These are phyloP conservation scores for Callorhinus ursinus DNA, from an alignment of 2,113 vertebrate species.

Conservation along the genomic window DNA sequence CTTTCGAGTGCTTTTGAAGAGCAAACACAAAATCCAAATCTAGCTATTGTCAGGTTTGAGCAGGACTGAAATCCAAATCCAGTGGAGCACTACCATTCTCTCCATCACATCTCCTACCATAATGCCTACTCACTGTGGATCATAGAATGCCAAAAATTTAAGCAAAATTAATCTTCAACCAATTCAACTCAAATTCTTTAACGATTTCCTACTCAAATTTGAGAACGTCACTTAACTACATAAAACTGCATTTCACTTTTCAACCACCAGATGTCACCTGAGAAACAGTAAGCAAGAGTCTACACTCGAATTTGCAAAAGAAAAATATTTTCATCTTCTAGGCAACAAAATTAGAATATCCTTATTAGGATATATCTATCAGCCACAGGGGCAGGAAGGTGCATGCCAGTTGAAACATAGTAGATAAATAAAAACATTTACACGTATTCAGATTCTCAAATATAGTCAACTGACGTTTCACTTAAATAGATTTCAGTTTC, in stretches of 20 bases:
- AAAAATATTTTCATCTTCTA: not conserved
- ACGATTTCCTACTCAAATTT: not conserved
- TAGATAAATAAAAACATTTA: slow-evolving; percentile 9
- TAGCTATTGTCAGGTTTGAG: not conserved
- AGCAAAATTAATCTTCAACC: slow-evolving; percentile 6
- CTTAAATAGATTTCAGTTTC: not conserved
- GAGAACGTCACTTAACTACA: not conserved
- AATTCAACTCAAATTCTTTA: not conserved
- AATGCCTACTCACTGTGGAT: not conserved
- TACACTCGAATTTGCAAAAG: not conserved
- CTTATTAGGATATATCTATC: not conserved
- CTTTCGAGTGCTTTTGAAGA: not conserved
- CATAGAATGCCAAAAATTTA: not conserved
- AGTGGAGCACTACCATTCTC: not conserved
- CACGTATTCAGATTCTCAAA: not conserved
- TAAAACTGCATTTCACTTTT: slow-evolving; percentile 61
- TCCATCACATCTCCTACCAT: not conserved
- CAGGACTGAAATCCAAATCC: not conserved
- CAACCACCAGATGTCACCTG: slow-evolving; percentile 70
- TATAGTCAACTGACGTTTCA: not conserved
- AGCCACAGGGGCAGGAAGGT: not conserved
- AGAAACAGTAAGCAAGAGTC: slow-evolving; percentile 25
- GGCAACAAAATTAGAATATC: slow-evolving; percentile 7
- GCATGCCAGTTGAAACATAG: not conserved
- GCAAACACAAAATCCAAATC: not conserved